Evolutionary conservation across 2,113 vertebrate genomes (phyloP), one percentile per base, ranked within the genome.

Genomic region (Plectropomus leopardus): DNA sequence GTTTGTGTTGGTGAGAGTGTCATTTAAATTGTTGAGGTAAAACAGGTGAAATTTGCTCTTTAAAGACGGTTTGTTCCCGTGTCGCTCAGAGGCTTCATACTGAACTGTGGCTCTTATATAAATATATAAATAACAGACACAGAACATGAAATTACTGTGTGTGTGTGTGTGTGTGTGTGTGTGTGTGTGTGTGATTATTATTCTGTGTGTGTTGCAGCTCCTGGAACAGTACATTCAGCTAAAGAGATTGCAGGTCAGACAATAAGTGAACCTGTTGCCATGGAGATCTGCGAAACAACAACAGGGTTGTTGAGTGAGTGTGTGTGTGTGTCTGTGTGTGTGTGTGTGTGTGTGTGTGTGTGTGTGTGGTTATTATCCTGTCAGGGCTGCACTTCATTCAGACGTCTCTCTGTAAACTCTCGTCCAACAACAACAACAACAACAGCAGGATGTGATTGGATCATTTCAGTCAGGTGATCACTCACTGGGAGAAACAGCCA

Each of bases 181-280:
- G 26, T 57, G 54, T 57, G 54, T 57, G 30, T 34, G 30, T 58
- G 55, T 58, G 55, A n/a, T n/a, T n/a, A n/a, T n/a, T n/a, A n/a
- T n/a, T 15, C 26, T 59, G 17, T 59, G 28, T 34, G 58, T 60
- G 32, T 60, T 13, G 21, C 24, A 47, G 24, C 61, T 48, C 63
- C 26, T 69, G 67, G 23, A 69, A 55, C 51, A 69, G 50, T 28
- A 42, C 34, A 36, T 70, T 44, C 50, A 55, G 23, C 10, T 42
- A 28, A 70, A 70, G 23, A 42, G 36, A 70, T 24, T 14, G 23
- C 51, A 55, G 36, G 34, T 70, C 51, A 70, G 51, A 70, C 67
- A 70, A 55, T 55, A 70, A 70, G 53, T 23, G 2, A 55, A 70
- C 67, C 51, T 70, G 51, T 70, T 55, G 9, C 51, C 51, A 70